These are phyloP conservation scores for Hypolimnas misippus DNA, from an alignment of 2,888 invertebrate species.

Conservation along the genomic window DNA sequence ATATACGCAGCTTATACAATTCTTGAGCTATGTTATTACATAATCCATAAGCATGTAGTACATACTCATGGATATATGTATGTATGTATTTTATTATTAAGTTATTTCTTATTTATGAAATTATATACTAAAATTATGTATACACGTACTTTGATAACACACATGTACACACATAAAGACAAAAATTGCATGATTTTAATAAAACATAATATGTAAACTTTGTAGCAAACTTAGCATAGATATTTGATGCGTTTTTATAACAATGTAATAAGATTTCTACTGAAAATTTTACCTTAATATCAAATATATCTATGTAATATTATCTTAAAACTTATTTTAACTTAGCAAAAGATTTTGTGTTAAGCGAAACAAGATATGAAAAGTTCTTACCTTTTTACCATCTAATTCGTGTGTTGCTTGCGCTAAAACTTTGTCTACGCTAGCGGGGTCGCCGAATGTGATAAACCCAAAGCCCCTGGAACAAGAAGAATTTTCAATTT, in stretches of 20 bases:
- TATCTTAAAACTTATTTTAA: slow-evolving; percentile 34
- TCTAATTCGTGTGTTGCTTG: slow-evolving; percentile 99
- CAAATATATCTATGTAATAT: slow-evolving; percentile 26
- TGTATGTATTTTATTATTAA: too few species aligned
- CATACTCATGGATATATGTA: too few species aligned
- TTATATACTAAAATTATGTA: too few species aligned
- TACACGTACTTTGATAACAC: too few species aligned
- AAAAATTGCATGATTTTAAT: neutral
- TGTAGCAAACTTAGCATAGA: neutral
- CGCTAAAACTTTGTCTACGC: slow-evolving; percentile 99
- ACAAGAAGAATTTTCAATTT: slow-evolving; percentile 54
- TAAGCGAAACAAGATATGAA: slow-evolving; percentile 45
- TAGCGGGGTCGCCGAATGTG: slow-evolving; percentile 98
- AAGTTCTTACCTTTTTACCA: slow-evolving; percentile 96
- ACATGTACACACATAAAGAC: too few species aligned
- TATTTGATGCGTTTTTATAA: neutral
- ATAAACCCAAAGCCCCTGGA: slow-evolving; percentile 99
- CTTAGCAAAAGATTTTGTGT: slow-evolving; percentile 35
- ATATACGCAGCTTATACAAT: neutral
- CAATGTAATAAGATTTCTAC: slow-evolving; percentile 6
- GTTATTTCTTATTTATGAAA: too few species aligned
- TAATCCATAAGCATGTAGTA: neutral
- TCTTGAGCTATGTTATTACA: neutral
- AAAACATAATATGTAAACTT: neutral
- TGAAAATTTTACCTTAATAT: slow-evolving; percentile 1